A percentile compares a stretch with the other conserved stretches of the same genome.
Evolutionary conservation across 1,140 invertebrate species (phyloP).

Genomic region (Littorina saxatilis): DNA sequence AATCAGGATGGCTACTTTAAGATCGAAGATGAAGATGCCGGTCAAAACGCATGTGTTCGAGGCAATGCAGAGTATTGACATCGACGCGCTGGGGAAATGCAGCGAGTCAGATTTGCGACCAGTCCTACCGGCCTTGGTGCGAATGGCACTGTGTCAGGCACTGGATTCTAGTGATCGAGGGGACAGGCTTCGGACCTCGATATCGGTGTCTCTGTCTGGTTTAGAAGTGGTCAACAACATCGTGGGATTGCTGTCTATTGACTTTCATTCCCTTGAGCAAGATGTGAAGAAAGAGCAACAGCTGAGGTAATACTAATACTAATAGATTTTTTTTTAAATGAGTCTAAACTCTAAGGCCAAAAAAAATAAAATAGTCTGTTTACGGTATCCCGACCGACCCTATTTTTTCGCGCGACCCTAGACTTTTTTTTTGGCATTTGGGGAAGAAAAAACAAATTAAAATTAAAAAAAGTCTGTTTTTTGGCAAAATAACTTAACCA

Average conservation of each 20-base stretch:
- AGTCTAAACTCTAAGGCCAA: no score
- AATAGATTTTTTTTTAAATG: no score
- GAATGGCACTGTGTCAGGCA: slow-evolving; percentile 94
- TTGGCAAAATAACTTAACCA: no score
- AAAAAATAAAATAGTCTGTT: no score
- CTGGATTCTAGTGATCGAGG: slow-evolving; percentile 90
- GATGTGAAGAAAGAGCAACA: slow-evolving; percentile 96
- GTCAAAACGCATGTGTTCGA: slow-evolving; percentile 78
- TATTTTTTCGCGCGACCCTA: no score
- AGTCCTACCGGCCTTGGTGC: slow-evolving; percentile 91
- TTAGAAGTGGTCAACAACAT: slow-evolving; percentile 96
- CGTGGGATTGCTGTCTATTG: slow-evolving; percentile 93
- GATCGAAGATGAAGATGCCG: slow-evolving; percentile 48
- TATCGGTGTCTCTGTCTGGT: slow-evolving; percentile 90
- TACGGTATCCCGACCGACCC: no score
- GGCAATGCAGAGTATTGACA: slow-evolving; percentile 87
- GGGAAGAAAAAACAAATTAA: no score
- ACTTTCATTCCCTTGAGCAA: slow-evolving; percentile 94
- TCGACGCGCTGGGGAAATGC: slow-evolving; percentile 83
- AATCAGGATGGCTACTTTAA: background rate
- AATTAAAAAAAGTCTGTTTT: no score
- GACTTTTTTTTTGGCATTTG: no score
- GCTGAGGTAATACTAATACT: slow-evolving; percentile 81
- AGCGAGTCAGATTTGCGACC: slow-evolving; percentile 87
- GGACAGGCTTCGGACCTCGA: slow-evolving; percentile 88